phyloP scores from a whole-genome alignment of 2,888 invertebrate species.

The Slavum lentiscoides region DNA sequence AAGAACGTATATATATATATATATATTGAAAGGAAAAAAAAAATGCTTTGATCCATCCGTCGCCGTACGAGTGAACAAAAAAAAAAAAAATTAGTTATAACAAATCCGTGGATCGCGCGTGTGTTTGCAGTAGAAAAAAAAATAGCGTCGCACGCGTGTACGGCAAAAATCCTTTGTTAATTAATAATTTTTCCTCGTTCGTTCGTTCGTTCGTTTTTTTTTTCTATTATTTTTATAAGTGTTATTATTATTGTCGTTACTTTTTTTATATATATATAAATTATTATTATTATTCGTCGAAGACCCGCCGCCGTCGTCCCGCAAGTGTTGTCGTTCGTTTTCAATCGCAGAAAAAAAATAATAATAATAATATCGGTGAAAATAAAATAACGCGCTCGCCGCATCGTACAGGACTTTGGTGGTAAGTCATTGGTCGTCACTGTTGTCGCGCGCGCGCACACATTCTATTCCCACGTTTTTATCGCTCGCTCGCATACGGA shows the following conservation, averaged over 20 bases:
- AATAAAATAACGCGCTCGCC: conserved; percentile 13
- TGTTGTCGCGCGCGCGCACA: not conserved
- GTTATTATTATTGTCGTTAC: conserved; percentile 27
- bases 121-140: not conserved
- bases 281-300: conserved; percentile 13
- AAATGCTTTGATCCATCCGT: not conserved
- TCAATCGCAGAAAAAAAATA: conserved; percentile 1
- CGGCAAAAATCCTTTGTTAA: conserved; percentile 6
- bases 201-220: conserved; percentile 28
- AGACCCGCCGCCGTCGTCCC: conserved; percentile 2
- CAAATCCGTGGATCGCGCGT: conserved; percentile 1
- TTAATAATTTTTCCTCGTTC: conserved; percentile 35
- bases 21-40: not conserved
- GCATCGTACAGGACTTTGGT: conserved; percentile 10
- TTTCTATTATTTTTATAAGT: conserved; percentile 21
- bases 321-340: conserved; percentile 28
- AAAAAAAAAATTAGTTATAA: conserved; percentile 6
- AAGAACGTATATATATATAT: not conserved
- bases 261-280: not conserved
- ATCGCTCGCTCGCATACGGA: conserved; percentile 35
- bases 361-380: not conserved
- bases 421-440: conserved; percentile 34
- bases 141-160: conserved; percentile 15
- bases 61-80: conserved; percentile 6
- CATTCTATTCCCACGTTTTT: conserved; percentile 39